Conservation (phyloP, 1,140 invertebrate genomes). For the Macrostomum lignano region DNA sequence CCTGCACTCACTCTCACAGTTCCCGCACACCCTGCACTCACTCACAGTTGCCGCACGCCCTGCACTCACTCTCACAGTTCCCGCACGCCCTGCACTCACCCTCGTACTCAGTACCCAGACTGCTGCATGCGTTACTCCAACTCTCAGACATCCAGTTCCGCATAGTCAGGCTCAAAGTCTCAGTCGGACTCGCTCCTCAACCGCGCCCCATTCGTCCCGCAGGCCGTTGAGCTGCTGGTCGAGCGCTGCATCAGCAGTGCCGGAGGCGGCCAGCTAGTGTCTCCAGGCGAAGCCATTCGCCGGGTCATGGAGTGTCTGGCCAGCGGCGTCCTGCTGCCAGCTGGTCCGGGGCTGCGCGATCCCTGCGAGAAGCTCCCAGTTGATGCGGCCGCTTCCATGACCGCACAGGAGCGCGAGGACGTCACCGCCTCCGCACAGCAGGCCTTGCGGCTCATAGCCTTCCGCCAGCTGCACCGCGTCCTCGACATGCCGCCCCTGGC, state of each 20-base stretch:
- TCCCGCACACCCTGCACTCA: too few species aligned
- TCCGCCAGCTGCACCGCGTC: constrained; percentile 78
- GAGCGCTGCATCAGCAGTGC: constrained; percentile 72
- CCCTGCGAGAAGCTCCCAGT: constrained; percentile 86
- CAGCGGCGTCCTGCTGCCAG: constrained; percentile 51
- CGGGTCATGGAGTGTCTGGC: constrained; percentile 72
- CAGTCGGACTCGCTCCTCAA: too few species aligned
- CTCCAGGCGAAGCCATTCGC: constrained; percentile 63
- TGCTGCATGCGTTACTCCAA: too few species aligned
- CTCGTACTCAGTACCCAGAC: too few species aligned
- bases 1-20: too few species aligned
- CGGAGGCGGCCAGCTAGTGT: constrained; percentile 36
- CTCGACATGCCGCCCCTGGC: constrained; percentile 38
- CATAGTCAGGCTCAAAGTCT: too few species aligned
- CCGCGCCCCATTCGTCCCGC: too few species aligned
- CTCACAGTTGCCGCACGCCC: too few species aligned
- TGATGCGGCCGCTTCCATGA: constrained; percentile 52
- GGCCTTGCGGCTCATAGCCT: constrained; percentile 64
- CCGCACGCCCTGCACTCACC: too few species aligned
- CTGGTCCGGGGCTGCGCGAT: constrained; percentile 51
- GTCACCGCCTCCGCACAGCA: constrained; percentile 75
- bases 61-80: too few species aligned
- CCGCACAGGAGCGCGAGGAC: constrained; percentile 67
- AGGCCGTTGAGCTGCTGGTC: constrained; percentile 67
- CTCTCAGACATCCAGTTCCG: too few species aligned